Conservation (phyloP, 2,888 invertebrate genomes). For the Lasioglossum pauxillum region DNA sequence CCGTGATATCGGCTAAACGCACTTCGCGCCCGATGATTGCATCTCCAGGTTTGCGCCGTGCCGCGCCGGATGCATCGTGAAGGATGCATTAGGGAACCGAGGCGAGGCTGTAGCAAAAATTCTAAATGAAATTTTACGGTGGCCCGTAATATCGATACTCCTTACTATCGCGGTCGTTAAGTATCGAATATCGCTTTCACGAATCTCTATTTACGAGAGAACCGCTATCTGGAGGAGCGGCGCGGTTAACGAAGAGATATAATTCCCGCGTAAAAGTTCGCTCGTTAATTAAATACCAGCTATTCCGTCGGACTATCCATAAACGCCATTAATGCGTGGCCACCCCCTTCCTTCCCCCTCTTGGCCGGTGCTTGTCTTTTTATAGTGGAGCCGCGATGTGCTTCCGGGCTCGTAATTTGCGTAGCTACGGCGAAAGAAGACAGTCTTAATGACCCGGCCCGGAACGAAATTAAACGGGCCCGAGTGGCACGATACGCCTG, state of each 20-base stretch:
- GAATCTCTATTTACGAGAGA: slow-evolving; percentile 20
- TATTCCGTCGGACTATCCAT: slow-evolving; percentile 23
- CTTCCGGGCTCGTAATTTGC: slow-evolving; percentile 33
- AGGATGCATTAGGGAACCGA: slow-evolving; percentile 1
- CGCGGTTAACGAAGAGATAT: slow-evolving; percentile 30
- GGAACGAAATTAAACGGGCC: slow-evolving; percentile 34
- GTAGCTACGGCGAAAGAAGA: slow-evolving; percentile 25
- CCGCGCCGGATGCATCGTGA: background rate
- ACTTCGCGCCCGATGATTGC: background rate
- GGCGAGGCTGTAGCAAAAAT: background rate
- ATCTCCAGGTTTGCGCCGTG: background rate
- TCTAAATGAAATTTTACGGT: background rate
- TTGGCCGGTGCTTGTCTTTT: background rate
- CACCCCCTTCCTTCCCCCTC: background rate
- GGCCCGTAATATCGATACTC: slow-evolving; percentile 1
- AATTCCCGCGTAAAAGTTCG: slow-evolving; percentile 28
- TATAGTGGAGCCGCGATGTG: background rate
- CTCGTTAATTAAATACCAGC: slow-evolving; percentile 36
- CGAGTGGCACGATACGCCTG: slow-evolving; percentile 22
- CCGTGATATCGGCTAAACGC: background rate
- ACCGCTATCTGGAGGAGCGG: background rate
- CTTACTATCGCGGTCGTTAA: background rate
- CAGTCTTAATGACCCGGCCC: slow-evolving; percentile 35
- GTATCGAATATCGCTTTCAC: background rate
- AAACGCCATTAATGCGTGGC: slow-evolving; percentile 35